Evolutionary conservation across 2,113 vertebrate species (phyloP).

Genomic region (Pelvicachromis taeniatus): DNA sequence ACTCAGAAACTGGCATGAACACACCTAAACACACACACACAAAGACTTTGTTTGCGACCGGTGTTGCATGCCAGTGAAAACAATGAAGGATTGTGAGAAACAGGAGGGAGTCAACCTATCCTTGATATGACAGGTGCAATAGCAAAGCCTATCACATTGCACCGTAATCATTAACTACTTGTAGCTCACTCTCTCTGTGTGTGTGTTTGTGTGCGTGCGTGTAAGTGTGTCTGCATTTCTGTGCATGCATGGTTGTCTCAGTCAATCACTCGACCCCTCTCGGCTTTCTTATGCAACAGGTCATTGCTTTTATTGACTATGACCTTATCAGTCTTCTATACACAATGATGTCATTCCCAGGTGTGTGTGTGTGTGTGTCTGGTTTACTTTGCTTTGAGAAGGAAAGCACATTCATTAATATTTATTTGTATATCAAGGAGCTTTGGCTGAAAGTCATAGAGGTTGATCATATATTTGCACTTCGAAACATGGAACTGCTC

Average conservation of each 20-base stretch:
- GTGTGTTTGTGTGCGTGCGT: neutral
- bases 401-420: neutral
- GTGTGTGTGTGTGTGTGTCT: conserved; percentile 23
- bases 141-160: conserved; percentile 45
- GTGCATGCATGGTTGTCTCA: conserved; percentile 7
- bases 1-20: neutral
- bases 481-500: neutral
- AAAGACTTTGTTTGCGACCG: conserved; percentile 21
- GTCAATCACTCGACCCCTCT: conserved; percentile 7
- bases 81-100: conserved; percentile 41
- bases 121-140: conserved; percentile 48
- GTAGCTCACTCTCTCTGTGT: neutral
- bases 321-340: conserved; percentile 24
- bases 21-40: neutral
- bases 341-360: conserved; percentile 45
- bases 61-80: conserved; percentile 42
- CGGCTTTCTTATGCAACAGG: conserved; percentile 34
- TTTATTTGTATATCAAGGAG: neutral
- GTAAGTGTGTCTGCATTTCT: neutral
- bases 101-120: conserved; percentile 18
- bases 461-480: neutral
- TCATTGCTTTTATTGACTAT: conserved; percentile 42
- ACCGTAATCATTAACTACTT: conserved; percentile 53
- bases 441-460: neutral
- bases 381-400: neutral